These are phyloP conservation scores for Drosophila nr. perissopoda DNA, from an alignment of 2,888 invertebrate genomes.

Conservation along the genomic window DNA sequence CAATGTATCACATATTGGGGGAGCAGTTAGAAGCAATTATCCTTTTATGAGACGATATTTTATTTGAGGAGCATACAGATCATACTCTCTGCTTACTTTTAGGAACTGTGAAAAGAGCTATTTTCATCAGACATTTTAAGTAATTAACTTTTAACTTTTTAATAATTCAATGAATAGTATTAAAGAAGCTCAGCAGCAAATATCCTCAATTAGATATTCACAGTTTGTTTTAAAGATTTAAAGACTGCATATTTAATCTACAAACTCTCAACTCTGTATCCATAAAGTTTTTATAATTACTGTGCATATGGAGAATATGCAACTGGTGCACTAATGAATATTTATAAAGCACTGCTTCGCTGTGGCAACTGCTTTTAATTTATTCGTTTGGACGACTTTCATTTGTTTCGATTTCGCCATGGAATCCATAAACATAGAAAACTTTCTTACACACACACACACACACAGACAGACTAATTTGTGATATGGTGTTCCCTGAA, in stretches of 20 bases:
- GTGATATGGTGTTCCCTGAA: background rate
- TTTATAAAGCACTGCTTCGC: slow-evolving; percentile 53
- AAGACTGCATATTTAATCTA: slow-evolving; percentile 11
- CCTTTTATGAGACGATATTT: background rate
- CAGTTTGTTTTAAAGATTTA: background rate
- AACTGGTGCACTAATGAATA: slow-evolving; percentile 70
- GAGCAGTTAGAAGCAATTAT: background rate
- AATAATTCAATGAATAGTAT: background rate
- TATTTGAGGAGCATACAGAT: background rate
- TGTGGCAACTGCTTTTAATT: slow-evolving; percentile 61
- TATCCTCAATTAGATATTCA: background rate
- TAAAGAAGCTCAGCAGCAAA: background rate
- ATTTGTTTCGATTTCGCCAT: slow-evolving; percentile 69
- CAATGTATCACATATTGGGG: background rate
- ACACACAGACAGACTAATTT: background rate
- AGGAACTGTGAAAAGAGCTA: background rate
- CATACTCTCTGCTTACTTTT: background rate
- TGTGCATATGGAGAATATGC: slow-evolving; percentile 32
- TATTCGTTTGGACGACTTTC: slow-evolving; percentile 74
- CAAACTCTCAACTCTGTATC: background rate
- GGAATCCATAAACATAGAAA: slow-evolving; percentile 45
- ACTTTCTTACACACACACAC: slow-evolving; percentile 12
- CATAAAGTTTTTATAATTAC: background rate
- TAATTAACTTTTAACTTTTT: too few relatives aligned
- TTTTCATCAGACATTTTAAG: background rate